Base-by-base conservation (phyloP, 2,113 vertebrate genomes). In the Macaca nemestrina region DNA sequence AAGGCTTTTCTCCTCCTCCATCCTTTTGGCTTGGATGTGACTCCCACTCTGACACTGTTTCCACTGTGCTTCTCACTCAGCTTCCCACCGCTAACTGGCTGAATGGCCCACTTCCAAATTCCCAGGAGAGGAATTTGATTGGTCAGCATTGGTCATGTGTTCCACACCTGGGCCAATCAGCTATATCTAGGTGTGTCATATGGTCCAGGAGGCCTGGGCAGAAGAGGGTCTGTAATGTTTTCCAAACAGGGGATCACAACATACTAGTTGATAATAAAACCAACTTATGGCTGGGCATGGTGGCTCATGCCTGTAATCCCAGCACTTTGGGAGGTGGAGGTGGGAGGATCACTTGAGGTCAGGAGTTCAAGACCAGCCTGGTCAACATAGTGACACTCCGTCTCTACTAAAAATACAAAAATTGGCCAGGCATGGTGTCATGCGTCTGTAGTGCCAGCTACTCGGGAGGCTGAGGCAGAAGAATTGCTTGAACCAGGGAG, bases 31-130 rank as follows among this genome's bases (percentile, higher is more conserved):
- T 94, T 18, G 64, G 90, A 70, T 86, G 90, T 93, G 80, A 85
- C 96, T 97, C 91, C 89, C 97, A 90, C 94, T 93, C 87, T 78
- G 84, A 81, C 61, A 90, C 80, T 86, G 68, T 83, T 93, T 86
- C 95, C 79, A 78, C 48, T 94, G 95, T 73, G 94, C 84, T 64
- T 95, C 96, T 89, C 20, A 3, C 87, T 96, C 88, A 52, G 93
- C 96, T 93, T 96, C 73, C 78, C 85, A 57, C 81, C 73, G 93
- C 76, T 92, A 93, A 95, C 92, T 82, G 72, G 94, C 72, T 88
- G 52, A 95, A 86, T 94, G 95, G 97, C 97, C 98, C 95, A 93
- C 95, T 97, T 98, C 95, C 97, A 93, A 96, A 97, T 82, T 95
- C 97, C 97, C 97, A 97, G 70, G 90, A 94, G 95, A 97, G 68